Percentiles rank a stretch among this genome's conserved stretches.
These are phyloP conservation scores for Hypotaenidia philippensis DNA, from an alignment of 2,797 vertebrate genomes.

Conservation along the genomic window DNA sequence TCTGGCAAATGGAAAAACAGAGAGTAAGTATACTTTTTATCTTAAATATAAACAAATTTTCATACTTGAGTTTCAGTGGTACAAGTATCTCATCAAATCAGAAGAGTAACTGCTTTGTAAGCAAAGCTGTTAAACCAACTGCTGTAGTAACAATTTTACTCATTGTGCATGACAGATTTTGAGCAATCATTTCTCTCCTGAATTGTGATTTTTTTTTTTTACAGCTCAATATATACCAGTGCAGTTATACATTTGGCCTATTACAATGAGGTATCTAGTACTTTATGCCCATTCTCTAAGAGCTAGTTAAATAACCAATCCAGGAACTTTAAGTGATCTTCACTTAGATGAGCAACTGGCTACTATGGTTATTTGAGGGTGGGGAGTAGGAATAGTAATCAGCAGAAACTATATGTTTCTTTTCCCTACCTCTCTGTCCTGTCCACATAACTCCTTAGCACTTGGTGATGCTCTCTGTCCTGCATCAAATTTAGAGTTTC, in stretches of 20 bases:
- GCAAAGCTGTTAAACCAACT: conserved; percentile 28
- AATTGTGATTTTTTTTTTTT: neutral
- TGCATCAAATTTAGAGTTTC: conserved; percentile 73
- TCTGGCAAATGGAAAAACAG: conserved; percentile 67
- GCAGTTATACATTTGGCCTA: neutral
- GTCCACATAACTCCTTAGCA: conserved; percentile 63
- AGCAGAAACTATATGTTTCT: neutral
- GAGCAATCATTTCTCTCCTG: neutral
- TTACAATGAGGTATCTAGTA: neutral
- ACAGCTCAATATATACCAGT: neutral
- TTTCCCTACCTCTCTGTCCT: conserved; percentile 67
- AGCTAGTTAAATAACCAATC: neutral
- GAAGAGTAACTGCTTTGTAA: conserved; percentile 34
- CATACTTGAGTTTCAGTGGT: neutral
- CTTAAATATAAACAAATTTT: neutral
- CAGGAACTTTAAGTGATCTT: neutral
- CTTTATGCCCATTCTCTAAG: neutral
- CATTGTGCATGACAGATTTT: neutral
- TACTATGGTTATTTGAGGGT: neutral
- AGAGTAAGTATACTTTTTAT: neutral
- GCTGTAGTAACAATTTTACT: neutral
- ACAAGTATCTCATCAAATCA: neutral
- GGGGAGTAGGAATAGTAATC: neutral
- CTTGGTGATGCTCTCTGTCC: conserved; percentile 66
- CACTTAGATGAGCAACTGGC: neutral